A percentile compares a stretch with the other conserved stretches of the same genome.
phyloP scores from a whole-genome alignment of 1,140 invertebrate genomes.

The Microplitis mediator region DNA sequence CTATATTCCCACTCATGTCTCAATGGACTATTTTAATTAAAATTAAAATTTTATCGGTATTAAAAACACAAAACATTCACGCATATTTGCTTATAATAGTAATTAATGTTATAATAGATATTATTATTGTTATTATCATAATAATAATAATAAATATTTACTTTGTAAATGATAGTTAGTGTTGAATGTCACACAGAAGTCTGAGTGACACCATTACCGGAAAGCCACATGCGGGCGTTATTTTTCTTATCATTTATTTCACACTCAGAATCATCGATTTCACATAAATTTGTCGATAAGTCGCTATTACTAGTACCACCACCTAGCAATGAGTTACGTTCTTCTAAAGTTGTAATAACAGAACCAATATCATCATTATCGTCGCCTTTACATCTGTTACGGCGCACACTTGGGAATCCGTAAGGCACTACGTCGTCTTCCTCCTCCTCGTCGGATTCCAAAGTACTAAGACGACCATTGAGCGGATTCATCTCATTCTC shows the following conservation, averaged over 20 bases:
- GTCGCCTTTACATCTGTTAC: slow-evolving; percentile 60
- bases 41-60: no score
- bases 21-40: no score
- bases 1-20: no score
- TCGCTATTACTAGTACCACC: slow-evolving; percentile 80
- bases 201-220: slow-evolving; percentile 63
- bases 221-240: slow-evolving; percentile 58
- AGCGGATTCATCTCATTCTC: slow-evolving; percentile 67
- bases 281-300: slow-evolving; percentile 85
- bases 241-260: slow-evolving; percentile 67
- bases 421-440: slow-evolving; percentile 71
- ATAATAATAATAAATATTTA: neutral
- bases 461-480: slow-evolving; percentile 56
- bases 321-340: slow-evolving; percentile 75
- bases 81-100: no score
- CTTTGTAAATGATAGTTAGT: neutral
- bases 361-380: slow-evolving; percentile 64
- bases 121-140: neutral
- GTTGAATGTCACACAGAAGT: slow-evolving; percentile 65
- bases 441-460: slow-evolving; percentile 63
- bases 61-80: no score
- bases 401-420: slow-evolving; percentile 70
- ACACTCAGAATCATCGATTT: slow-evolving; percentile 90
- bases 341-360: slow-evolving; percentile 68
- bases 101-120: neutral